These are phyloP conservation scores for Corythornis madagascariensis DNA, from an alignment of 2,113 vertebrate species.

Conservation along the genomic window DNA sequence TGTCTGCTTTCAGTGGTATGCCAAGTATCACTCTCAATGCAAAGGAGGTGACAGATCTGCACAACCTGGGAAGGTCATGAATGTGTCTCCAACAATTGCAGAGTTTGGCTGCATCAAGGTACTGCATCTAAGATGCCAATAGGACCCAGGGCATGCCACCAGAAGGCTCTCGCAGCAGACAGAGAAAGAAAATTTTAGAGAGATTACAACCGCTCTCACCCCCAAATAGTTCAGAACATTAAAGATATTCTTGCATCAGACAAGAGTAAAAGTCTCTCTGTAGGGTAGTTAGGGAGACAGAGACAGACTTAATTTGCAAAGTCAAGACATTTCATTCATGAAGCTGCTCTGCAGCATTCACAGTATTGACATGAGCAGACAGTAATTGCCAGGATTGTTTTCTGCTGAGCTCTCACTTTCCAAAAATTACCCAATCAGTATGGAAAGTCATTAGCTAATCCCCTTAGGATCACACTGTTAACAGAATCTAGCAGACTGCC, in stretches of 20 bases:
- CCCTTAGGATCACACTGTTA: constrained; percentile 24
- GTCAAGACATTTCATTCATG: constrained; percentile 45
- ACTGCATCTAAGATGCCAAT: not conserved
- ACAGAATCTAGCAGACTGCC: constrained; percentile 34
- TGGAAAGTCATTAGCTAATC: constrained; percentile 64
- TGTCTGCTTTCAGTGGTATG: not conserved
- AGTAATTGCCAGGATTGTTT: constrained; percentile 64
- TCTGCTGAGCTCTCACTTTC: constrained; percentile 65
- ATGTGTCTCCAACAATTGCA: not conserved
- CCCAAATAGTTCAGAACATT: not conserved
- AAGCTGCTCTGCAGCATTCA: constrained; percentile 21
- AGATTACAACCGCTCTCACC: not conserved
- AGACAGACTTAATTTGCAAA: constrained; percentile 11
- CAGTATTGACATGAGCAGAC: constrained; percentile 45
- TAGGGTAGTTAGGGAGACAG: not conserved
- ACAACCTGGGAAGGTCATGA: not conserved
- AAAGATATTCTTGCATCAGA: not conserved
- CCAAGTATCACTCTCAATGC: fast-evolving
- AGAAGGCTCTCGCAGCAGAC: not conserved
- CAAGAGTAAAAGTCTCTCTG: not conserved
- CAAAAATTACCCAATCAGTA: constrained; percentile 58
- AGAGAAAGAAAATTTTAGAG: not conserved
- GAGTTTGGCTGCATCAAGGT: not conserved
- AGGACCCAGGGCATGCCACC: not conserved
- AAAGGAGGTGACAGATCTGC: not conserved